These are phyloP conservation scores for Cheirogaleus major DNA, from an alignment of 2,797 vertebrate species.

Conservation along the genomic window DNA sequence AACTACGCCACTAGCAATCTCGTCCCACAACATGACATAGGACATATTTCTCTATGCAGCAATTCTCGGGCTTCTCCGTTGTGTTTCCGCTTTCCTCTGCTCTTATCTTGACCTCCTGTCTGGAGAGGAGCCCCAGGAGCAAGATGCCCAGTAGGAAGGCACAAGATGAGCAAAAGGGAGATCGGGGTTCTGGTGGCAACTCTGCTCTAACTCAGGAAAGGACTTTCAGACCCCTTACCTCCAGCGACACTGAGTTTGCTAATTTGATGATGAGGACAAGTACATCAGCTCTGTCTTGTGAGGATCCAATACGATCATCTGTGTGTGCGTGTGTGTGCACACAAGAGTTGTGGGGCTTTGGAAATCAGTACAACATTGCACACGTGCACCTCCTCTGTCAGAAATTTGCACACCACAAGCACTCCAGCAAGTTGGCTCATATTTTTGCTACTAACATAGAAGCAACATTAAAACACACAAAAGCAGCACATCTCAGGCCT, in stretches of 20 bases:
- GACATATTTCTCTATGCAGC: not conserved
- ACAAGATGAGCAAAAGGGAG: no score
- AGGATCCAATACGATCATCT: not conserved
- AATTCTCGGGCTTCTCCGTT: not conserved
- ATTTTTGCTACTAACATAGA: not conserved
- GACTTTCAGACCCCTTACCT: not conserved
- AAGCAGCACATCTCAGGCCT: not conserved
- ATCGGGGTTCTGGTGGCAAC: accelerated
- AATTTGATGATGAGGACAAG: not conserved
- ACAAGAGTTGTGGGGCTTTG: not conserved
- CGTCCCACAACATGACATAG: accelerated
- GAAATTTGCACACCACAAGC: not conserved
- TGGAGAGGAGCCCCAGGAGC: not conserved
- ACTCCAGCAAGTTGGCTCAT: not conserved
- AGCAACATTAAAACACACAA: not conserved
- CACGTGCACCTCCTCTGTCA: accelerated
- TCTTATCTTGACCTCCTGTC: not conserved
- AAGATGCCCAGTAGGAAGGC: not conserved
- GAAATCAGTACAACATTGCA: not conserved
- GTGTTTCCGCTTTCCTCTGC: not conserved
- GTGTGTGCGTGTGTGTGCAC: not conserved
- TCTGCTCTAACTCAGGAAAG: not conserved
- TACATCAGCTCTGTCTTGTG: not conserved
- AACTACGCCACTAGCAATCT: not conserved
- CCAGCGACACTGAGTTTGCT: not conserved